phyloP scores from a whole-genome alignment of 35 echinoderm and acorn worm species.

The Apostichopus parvimensis region DNA sequence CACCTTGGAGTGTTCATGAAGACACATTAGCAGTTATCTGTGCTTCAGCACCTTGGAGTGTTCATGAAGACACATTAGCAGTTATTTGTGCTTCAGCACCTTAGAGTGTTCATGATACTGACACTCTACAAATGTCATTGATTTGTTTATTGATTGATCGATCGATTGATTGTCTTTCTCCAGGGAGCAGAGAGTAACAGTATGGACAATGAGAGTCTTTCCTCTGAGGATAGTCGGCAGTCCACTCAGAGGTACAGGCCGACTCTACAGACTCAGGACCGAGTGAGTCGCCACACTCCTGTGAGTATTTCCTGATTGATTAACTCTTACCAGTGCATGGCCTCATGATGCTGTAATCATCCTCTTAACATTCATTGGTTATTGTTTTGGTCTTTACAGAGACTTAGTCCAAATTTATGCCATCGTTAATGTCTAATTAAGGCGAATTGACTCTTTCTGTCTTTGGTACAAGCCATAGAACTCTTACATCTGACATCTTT shows the following conservation, averaged over 20 bases:
- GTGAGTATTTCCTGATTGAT: not conserved
- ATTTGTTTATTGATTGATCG: no score
- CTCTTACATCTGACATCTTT: not conserved
- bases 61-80: no score
- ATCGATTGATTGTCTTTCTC: not conserved
- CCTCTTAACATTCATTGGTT: not conserved
- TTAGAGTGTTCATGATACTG: no score
- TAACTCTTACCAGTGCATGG: not conserved
- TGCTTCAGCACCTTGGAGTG: no score
- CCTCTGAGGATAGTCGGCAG: constrained; percentile 4
- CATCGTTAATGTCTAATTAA: no score
- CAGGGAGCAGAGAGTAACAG: not conserved
- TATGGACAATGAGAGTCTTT: not conserved
- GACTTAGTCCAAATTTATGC: no score
- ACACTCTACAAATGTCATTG: no score
- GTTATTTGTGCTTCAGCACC: no score
- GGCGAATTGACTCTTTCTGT: no score
- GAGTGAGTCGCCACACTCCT: not conserved
- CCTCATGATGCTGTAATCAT: not conserved
- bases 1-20: no score
- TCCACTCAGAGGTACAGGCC: not conserved
- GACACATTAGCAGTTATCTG: no score
- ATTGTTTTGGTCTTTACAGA: no score
- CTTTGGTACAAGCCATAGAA: not conserved
- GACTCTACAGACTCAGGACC: not conserved